A percentile compares a stretch with the other conserved stretches of the same genome.
Conservation (phyloP, 2,113 vertebrate species). For the Vireo altiloquus region DNA sequence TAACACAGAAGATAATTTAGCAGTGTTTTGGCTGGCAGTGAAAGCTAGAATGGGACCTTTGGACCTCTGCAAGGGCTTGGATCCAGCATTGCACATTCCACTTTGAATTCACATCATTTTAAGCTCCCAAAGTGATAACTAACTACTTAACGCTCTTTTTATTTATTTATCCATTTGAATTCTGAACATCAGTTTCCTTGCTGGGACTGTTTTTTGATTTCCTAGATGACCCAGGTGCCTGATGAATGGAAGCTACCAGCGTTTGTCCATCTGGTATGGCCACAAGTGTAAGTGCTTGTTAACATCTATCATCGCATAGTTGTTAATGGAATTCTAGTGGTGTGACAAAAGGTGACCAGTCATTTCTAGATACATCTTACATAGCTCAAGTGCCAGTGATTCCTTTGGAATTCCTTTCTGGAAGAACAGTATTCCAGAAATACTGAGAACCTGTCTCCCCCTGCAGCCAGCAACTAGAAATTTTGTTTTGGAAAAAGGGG, state of each 20-base stretch:
- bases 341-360: not conserved
- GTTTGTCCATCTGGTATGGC: not conserved
- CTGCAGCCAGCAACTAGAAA: not conserved
- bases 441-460: not conserved
- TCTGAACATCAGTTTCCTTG: not conserved
- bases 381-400: not conserved
- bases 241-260: not conserved
- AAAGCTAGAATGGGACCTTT: not conserved
- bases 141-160: not conserved
- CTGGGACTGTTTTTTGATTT: not conserved
- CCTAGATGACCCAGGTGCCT: not conserved
- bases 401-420: not conserved
- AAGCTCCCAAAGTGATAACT: not conserved
- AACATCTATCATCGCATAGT: not conserved
- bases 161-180: not conserved
- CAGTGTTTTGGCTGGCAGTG: not conserved
- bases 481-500: not conserved
- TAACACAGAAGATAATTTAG: not conserved
- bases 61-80: not conserved
- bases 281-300: not conserved
- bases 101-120: accelerated
- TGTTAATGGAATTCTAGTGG: not conserved
- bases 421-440: not conserved
- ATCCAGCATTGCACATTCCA: not conserved
- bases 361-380: not conserved